Conservation (phyloP, 2,113 vertebrate species). For the Cheirogaleus medius region DNA sequence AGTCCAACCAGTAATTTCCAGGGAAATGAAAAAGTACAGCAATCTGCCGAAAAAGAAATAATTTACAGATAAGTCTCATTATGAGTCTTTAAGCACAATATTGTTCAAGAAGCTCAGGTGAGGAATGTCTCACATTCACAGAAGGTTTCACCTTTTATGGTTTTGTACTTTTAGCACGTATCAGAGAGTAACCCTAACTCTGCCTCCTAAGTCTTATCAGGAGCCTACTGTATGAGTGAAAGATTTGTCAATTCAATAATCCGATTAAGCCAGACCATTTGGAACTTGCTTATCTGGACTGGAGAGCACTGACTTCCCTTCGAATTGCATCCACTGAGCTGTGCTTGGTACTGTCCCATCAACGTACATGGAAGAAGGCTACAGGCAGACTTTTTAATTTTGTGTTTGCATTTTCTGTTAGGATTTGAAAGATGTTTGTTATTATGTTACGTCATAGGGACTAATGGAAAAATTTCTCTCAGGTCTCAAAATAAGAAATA, state of each 20-base stretch:
- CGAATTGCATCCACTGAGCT: neutral
- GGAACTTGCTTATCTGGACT: neutral
- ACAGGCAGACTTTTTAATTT: neutral
- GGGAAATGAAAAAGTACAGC: neutral
- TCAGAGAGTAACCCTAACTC: neutral
- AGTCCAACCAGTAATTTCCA: neutral
- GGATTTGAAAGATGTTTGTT: neutral
- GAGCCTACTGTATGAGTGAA: too few species aligned
- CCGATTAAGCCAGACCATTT: neutral
- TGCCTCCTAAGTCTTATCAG: neutral
- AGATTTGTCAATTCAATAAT: neutral
- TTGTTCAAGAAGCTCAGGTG: neutral
- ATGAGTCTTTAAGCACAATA: neutral
- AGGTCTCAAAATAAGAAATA: neutral
- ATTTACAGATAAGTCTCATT: neutral
- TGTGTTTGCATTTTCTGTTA: neutral
- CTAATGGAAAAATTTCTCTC: neutral
- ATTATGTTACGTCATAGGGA: neutral
- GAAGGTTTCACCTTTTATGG: neutral
- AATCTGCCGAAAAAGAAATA: neutral
- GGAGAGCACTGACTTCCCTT: neutral
- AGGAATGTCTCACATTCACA: neutral
- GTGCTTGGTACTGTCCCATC: fast-evolving
- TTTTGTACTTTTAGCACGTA: neutral
- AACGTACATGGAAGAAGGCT: fast-evolving